phyloP scores from a whole-genome alignment of 2,797 vertebrate species.

The Spinus olivaceus region DNA sequence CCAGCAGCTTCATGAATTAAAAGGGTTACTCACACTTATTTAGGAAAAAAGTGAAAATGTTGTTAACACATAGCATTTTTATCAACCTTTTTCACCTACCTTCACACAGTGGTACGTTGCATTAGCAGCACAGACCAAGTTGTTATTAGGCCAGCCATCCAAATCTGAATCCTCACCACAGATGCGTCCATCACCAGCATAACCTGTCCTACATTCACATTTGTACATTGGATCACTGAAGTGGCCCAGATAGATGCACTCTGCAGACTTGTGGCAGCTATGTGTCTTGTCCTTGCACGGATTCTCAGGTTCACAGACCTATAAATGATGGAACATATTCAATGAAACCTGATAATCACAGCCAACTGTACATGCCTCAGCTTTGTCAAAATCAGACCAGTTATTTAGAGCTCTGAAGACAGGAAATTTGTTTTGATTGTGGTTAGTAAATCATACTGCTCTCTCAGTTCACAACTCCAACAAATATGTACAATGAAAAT shows the following conservation, averaged over 20 bases:
- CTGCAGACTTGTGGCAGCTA: conserved; percentile 88
- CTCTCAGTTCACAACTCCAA: not conserved
- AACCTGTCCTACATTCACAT: conserved; percentile 94
- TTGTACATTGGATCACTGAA: conserved; percentile 98
- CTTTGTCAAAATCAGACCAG: not conserved
- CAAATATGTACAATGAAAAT: not conserved
- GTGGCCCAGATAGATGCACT: conserved; percentile 94
- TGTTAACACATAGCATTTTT: not conserved
- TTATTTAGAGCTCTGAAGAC: not conserved
- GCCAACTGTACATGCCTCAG: not conserved
- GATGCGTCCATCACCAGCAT: conserved; percentile 92
- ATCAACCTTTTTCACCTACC: conserved; percentile 71
- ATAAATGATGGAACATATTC: not conserved
- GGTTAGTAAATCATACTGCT: not conserved
- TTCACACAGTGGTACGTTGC: conserved; percentile 92
- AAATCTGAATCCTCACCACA: conserved; percentile 97
- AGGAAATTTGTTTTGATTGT: not conserved
- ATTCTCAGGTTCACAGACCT: conserved; percentile 96
- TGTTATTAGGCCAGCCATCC: conserved; percentile 98
- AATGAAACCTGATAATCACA: not conserved
- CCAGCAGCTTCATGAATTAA: not conserved
- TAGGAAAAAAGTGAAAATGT: not conserved
- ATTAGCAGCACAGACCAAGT: conserved; percentile 90
- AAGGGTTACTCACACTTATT: not conserved
- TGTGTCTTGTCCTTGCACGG: conserved; percentile 94